Evolutionary conservation across 2,113 vertebrate genomes (phyloP), one percentile per base, ranked within the genome.

Genomic region (Lathamus discolor): DNA sequence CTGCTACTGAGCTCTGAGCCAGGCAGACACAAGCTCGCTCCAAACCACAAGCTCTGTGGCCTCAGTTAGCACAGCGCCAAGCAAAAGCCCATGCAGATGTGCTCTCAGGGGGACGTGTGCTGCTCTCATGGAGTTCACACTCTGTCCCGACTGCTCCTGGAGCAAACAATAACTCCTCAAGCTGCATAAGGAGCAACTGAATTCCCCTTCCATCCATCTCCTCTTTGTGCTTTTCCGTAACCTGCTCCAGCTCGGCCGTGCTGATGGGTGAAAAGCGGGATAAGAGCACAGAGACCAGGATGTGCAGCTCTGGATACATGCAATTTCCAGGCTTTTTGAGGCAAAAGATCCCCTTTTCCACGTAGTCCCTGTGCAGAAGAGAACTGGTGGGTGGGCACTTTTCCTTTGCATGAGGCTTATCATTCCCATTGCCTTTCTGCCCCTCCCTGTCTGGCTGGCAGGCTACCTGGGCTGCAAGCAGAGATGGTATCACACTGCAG

Each of bases 381-480:
- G 55, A 25, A 5, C 18, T 3, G 55, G 29, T 33, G 83, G 78
- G 54, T 70, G 25, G 9, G 68, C 85, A 33, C 28, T 22, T 78
- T 84, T 28, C 74, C 77, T 82, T 63, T 44, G 74, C 91, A 5
- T 0, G 49, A 61, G 35, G 13, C 27, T 90, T 64, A 68, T 83
- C 81, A 4, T 25, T 33, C 54, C 35, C 86, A 14, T 13, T 28
- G 86, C 52, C 84, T 39, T 24, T 4, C 68, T n/a, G 84, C 81
- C 92, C 39, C 87, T 94, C 96, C 95, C 92, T 48, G 90, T 92
- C 90, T 89, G 93, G 31, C 96, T 66, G 89, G 91, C 91, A 83
- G 83, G 83, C 68, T 84, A 77, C 31, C 86, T 82, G 83, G 82
- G 2, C 87, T 54, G 83, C 55, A 10, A 57, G 83, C 92, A 66